Conservation (phyloP, 2,113 vertebrate genomes). For the Neotragus pygmaeus region DNA sequence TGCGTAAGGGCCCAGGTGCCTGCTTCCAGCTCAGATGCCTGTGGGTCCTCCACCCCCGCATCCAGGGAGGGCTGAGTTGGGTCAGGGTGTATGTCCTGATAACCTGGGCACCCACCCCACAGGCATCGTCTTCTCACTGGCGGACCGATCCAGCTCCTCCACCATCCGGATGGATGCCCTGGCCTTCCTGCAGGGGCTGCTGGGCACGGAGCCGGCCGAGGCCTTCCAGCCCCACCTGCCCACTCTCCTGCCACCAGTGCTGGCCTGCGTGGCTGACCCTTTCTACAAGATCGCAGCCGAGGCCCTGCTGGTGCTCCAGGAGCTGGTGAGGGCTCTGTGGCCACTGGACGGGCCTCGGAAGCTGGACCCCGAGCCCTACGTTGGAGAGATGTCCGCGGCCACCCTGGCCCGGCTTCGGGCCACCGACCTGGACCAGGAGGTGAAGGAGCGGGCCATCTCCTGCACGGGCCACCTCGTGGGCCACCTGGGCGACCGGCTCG, state of each 20-base stretch:
- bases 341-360: constrained; percentile 79
- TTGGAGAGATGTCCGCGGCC: constrained; percentile 84
- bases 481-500: constrained; percentile 89
- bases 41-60: neutral
- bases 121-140: constrained; percentile 92
- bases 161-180: constrained; percentile 93
- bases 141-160: constrained; percentile 90
- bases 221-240: constrained; percentile 91
- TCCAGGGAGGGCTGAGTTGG: neutral
- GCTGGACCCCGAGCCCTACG: constrained; percentile 86
- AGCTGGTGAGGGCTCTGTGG: constrained; percentile 88
- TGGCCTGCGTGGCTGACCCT: constrained; percentile 87
- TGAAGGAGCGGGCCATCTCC: constrained; percentile 94
- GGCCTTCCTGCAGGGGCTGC: constrained; percentile 89
- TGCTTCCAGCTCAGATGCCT: neutral
- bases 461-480: constrained; percentile 91
- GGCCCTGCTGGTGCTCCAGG: constrained; percentile 90
- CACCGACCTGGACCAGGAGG: constrained; percentile 95
- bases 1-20: neutral
- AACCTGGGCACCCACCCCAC: neutral
- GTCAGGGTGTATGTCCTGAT: neutral
- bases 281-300: constrained; percentile 94
- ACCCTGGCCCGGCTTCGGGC: constrained; percentile 90
- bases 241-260: constrained; percentile 85
- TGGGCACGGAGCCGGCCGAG: constrained; percentile 87